phyloP scores from a whole-genome alignment of 2,888 invertebrate genomes.

The Agrochola macilenta region DNA sequence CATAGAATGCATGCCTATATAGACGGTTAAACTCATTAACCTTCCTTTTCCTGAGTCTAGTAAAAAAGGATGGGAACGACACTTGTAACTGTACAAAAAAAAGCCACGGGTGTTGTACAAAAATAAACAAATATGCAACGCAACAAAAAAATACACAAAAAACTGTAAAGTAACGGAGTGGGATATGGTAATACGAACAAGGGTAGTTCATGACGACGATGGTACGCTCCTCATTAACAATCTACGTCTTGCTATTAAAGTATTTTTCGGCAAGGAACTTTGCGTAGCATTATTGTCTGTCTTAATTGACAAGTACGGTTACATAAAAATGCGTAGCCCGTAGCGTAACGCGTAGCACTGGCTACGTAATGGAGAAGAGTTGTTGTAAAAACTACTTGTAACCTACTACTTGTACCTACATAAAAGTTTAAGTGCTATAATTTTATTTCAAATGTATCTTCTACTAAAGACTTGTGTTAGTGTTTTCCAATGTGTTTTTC shows the following conservation, averaged over 20 bases:
- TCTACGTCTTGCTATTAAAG: neutral
- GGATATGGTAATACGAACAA: conserved; percentile 37
- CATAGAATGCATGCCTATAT: no score
- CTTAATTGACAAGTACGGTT: neutral
- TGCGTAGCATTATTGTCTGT: neutral
- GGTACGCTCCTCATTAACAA: neutral
- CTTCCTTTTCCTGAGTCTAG: conserved; percentile 30
- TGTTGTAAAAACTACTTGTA: neutral
- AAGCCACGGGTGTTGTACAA: conserved; percentile 29
- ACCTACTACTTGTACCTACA: neutral
- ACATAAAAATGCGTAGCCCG: conserved; percentile 34
- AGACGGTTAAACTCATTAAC: conserved; percentile 24
- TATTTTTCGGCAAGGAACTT: neutral
- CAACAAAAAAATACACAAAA: conserved; percentile 35
- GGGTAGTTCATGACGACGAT: neutral
- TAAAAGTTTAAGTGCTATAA: neutral
- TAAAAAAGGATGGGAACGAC: conserved; percentile 47
- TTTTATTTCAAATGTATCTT: neutral
- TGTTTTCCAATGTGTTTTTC: no score
- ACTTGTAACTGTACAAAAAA: conserved; percentile 60
- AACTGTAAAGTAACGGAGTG: conserved; percentile 23
- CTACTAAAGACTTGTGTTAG: neutral
- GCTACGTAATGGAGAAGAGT: conserved; percentile 11
- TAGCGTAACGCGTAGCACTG: conserved; percentile 38
- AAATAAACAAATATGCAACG: conserved; percentile 59